Evolutionary conservation across 2,888 invertebrate species (phyloP).

Genomic region (Monopis laevigella): DNA sequence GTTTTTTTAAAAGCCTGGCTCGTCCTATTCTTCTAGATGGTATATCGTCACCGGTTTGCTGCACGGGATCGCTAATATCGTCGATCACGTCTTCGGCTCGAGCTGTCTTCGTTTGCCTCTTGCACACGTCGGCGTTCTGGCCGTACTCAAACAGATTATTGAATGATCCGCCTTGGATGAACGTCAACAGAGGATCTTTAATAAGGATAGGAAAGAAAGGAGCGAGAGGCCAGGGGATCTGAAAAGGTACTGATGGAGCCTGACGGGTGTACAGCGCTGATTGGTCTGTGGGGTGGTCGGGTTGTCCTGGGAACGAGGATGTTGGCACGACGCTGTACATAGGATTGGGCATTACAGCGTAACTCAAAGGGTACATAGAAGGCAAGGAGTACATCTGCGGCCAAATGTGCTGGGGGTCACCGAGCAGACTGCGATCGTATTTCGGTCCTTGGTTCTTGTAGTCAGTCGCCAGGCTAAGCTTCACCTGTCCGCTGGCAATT

Average conservation of each 20-base stretch:
- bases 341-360: too few relatives aligned
- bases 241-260: slow-evolving; percentile 29
- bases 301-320: too few relatives aligned
- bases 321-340: too few relatives aligned
- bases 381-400: neutral
- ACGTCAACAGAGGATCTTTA: slow-evolving; percentile 63
- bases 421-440: neutral
- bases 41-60: slow-evolving; percentile 7
- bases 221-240: slow-evolving; percentile 59
- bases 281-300: too few relatives aligned
- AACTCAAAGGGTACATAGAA: neutral
- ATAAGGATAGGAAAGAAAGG: slow-evolving; percentile 65
- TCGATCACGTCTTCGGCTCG: neutral
- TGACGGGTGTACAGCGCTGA: slow-evolving; percentile 19
- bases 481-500: neutral
- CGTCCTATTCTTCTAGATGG: slow-evolving; percentile 23
- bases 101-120: slow-evolving; percentile 24
- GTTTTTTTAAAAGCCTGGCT: slow-evolving; percentile 40
- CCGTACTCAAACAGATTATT: slow-evolving; percentile 68
- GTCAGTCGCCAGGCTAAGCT: neutral
- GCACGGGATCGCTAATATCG: slow-evolving; percentile 7
- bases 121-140: slow-evolving; percentile 63
- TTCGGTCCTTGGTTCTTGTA: neutral
- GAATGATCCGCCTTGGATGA: slow-evolving; percentile 57
- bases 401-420: neutral